phyloP scores from a whole-genome alignment of 2,113 vertebrate genomes.

The Ptyas mucosa region DNA sequence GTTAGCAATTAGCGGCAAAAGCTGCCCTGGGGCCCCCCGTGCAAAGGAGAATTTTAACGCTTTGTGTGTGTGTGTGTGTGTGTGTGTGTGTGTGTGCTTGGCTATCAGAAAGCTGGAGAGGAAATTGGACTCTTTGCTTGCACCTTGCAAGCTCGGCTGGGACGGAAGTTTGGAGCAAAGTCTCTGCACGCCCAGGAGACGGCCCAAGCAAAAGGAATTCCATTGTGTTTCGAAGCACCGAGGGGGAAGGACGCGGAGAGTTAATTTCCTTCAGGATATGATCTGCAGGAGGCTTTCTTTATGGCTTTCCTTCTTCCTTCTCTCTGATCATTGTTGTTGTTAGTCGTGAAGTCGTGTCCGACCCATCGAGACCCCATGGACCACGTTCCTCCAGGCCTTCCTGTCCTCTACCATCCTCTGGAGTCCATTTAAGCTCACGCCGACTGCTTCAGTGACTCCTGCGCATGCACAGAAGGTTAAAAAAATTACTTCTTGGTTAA shows the following conservation, averaged over 20 bases:
- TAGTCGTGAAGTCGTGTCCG: no score
- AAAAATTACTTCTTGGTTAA: no score
- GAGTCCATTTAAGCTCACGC: no score
- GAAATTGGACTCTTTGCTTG: not conserved
- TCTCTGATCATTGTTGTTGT: no score
- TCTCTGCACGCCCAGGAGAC: no score
- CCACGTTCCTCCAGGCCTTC: no score
- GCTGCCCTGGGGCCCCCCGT: not conserved
- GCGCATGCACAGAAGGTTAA: no score
- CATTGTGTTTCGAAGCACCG: not conserved
- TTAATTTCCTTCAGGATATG: not conserved
- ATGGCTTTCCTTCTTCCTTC: not conserved
- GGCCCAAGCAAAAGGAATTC: not conserved
- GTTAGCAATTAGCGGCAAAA: slow-evolving; percentile 16
- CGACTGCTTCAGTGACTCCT: no score
- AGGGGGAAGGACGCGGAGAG: not conserved
- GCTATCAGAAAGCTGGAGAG: not conserved
- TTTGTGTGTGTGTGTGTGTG: no score
- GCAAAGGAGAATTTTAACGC: slow-evolving; percentile 2
- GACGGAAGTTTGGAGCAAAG: not conserved
- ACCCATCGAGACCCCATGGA: no score
- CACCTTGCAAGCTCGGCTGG: not conserved
- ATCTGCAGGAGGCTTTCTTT: not conserved
- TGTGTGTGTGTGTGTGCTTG: no score
- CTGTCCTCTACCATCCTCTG: no score